Conservation (phyloP, 2,888 invertebrate species). For the Dioctria linearis region DNA sequence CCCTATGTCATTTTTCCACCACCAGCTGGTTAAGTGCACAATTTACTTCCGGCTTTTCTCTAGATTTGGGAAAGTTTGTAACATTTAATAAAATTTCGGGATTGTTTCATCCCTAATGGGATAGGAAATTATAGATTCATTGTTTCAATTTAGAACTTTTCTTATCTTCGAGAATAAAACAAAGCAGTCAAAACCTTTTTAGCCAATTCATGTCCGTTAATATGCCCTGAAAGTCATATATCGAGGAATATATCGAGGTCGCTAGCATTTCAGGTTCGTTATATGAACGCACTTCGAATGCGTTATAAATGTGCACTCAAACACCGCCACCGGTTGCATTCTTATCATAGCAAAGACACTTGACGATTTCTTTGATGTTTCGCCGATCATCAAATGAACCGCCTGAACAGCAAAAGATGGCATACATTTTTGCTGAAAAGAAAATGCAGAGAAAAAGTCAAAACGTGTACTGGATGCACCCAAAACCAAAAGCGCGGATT, state of each 20-base stretch:
- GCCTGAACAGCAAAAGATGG: constrained; percentile 40
- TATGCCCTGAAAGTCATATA: neutral
- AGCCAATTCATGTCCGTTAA: neutral
- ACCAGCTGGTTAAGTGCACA: constrained; percentile 29
- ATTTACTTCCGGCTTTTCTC: constrained; percentile 7
- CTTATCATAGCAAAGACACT: constrained; percentile 55
- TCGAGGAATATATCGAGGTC: neutral
- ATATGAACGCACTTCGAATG: constrained; percentile 29
- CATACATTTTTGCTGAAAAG: constrained; percentile 36
- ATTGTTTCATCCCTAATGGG: neutral
- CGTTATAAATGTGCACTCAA: constrained; percentile 48
- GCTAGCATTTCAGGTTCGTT: constrained; percentile 13
- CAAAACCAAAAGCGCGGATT: constrained; percentile 51
- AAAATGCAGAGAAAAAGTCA: constrained; percentile 49
- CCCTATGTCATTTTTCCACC: constrained; percentile 14
- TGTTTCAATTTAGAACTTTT: neutral
- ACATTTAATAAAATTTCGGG: neutral
- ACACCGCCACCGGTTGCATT: constrained; percentile 55
- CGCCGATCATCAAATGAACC: constrained; percentile 54
- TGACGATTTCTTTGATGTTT: constrained; percentile 56
- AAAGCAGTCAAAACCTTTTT: neutral
- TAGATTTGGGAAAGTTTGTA: neutral
- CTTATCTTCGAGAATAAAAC: neutral
- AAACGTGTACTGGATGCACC: constrained; percentile 54
- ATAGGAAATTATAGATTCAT: neutral